Evolutionary conservation across 2,888 invertebrate species (phyloP), one percentile per base, ranked within the genome.

Genomic region (Esperia sulphurella): DNA sequence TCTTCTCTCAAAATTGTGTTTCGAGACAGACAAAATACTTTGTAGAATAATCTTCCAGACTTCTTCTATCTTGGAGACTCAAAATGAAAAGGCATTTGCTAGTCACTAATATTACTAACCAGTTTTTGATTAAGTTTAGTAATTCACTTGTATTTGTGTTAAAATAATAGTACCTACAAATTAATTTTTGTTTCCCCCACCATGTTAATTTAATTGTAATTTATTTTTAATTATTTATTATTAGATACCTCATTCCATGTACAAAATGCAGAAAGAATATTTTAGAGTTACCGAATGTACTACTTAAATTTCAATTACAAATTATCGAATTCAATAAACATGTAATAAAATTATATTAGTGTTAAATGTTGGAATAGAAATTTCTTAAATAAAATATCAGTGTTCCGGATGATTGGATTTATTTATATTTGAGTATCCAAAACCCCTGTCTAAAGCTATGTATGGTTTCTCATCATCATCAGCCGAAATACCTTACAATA

Each of bases 371-470:
- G 61, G 57, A 57, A 72, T 77, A 79, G 75, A 75, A 2, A 72
- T 77, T 77, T 78, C 72, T 57, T 71, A 73, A 79, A 81, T 80
- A 81, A 85, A 79, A 63, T 82, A 78, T 80, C 70, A 59, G 80
- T 80, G 81, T 80, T 83, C 62, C 60, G 55, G 53, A 57, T 8
- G 8, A 1, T 7, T 39, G 37, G 3, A 12, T 37, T 37, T 37
- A 10, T 6, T 37, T 12, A 2, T n/a, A 37, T n/a, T 37, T 8
- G n/a, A n/a, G n/a, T n/a, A n/a, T n/a, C n/a, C n/a, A n/a, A 33
- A 33, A 10, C 33, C 33, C n/a, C n/a, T n/a, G n/a, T n/a, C n/a
- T n/a, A n/a, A n/a, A n/a, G n/a, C n/a, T n/a, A n/a, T n/a, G n/a
- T n/a, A n/a, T n/a, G n/a, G n/a, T n/a, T n/a, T n/a, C n/a, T n/a